Evolutionary conservation across 2,113 vertebrate genomes (phyloP).

Genomic region (rabbit (Oryctolagus cuniculus)): mOryCun1.1 NC_091440.1:41157001-41157500

Average conservation of each 20-base stretch:
- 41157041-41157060: slow-evolving; percentile 81
- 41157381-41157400: slow-evolving; percentile 90
- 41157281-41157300: slow-evolving; percentile 89
- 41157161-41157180: slow-evolving; percentile 86
- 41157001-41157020: slow-evolving; percentile 8
- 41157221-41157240: slow-evolving; percentile 91
- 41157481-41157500: slow-evolving; percentile 65
- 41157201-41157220: slow-evolving; percentile 91
- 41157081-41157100: slow-evolving; percentile 85
- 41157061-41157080: slow-evolving; percentile 83
- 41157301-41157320: slow-evolving; percentile 91
- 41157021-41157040: slow-evolving; percentile 76
- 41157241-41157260: slow-evolving; percentile 88
- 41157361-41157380: slow-evolving; percentile 93
- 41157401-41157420: slow-evolving; percentile 86
- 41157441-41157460: slow-evolving; percentile 85
- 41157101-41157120: slow-evolving; percentile 76
- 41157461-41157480: slow-evolving; percentile 80
- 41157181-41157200: slow-evolving; percentile 89
- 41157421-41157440: slow-evolving; percentile 87
- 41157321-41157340: slow-evolving; percentile 92
- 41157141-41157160: slow-evolving; percentile 85
- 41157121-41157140: slow-evolving; percentile 85
- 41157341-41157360: slow-evolving; percentile 92
- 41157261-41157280: slow-evolving; percentile 92